Conservation (phyloP, 2,888 invertebrate genomes). For the Actias luna region DNA sequence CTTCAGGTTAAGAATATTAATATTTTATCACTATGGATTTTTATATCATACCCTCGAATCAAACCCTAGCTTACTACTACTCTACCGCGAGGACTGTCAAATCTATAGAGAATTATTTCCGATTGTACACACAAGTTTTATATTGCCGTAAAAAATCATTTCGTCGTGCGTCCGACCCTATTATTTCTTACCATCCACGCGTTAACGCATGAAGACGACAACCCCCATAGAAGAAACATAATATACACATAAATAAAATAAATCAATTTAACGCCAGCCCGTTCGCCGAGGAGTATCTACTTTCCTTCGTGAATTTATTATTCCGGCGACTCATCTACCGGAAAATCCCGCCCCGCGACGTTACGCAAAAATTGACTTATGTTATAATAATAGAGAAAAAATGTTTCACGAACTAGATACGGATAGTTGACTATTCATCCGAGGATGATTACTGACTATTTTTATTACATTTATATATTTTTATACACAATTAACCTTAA, state of each 20-base stretch:
- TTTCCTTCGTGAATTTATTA: constrained; percentile 68
- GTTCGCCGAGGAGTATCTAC: constrained; percentile 50
- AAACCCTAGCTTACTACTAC: too few species aligned
- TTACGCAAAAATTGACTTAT: constrained; percentile 35
- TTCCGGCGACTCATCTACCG: constrained; percentile 66
- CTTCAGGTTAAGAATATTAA: too few species aligned
- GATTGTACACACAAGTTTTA: constrained; percentile 21
- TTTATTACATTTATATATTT: too few species aligned
- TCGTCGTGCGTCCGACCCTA: constrained; percentile 53
- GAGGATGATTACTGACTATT: background rate
- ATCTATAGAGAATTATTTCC: constrained; percentile 6
- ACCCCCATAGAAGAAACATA: constrained; percentile 29
- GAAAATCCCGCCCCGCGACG: constrained; percentile 57
- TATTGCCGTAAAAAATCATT: constrained; percentile 49
- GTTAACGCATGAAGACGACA: constrained; percentile 33
- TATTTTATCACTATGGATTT: too few species aligned
- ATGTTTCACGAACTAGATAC: background rate
- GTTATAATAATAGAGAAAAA: background rate
- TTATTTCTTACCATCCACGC: constrained; percentile 46
- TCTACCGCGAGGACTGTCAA: background rate
- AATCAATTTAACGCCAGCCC: constrained; percentile 76
- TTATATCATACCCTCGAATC: too few species aligned
- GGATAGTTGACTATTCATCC: too few species aligned
- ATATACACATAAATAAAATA: constrained; percentile 54
- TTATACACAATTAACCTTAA: too few species aligned